Evolutionary conservation across 2,888 invertebrate species (phyloP), one percentile per base, ranked within the genome.

Genomic region (Drosophila longiperda): DNA sequence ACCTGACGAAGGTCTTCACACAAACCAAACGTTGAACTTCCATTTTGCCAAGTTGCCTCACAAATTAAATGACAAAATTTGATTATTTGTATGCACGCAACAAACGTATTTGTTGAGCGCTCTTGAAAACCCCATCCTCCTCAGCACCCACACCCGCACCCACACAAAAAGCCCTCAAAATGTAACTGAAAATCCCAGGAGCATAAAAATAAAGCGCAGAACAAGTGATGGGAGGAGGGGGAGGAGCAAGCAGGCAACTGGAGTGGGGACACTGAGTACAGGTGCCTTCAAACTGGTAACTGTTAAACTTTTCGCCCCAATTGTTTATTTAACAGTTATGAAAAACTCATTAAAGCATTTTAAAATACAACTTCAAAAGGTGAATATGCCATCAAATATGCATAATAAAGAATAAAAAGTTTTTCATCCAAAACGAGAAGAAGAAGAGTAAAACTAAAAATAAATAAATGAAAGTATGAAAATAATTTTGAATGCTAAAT

Each of bases 251-350:
- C 49, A 52, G 60, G 38, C 53, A 58, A 8, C 15, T 9, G 40
- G 33, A n/a, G 40, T 17, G n/a, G 38, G 61, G 29, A n/a, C 42
- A 11, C 32, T 17, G 57, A 15, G 55, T 54, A 57, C 78, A 74
- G 74, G 78, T 78, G 74, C 59, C 63, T 69, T 36, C 33, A 53
- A 54, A 55, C 60, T 45, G 61, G 29, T 53, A 73, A 59, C 64
- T 50, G 67, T 49, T 52, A 63, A 86, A 83, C 68, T 86, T 85
- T 77, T 33, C 58, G 61, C 74, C 61, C 54, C 75, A 83, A 85
- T 87, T 87, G 85, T 87, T 85, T 87, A 87, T 86, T 88, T 85
- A 88, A 85, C 78, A 88, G 85, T 75, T 72, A 86, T 88, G 76
- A 86, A 88, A 86, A 83, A 83, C 80, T 88, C 89, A 86, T 86